A percentile compares a stretch with the other conserved stretches of the same genome.
These are phyloP conservation scores for Rousettus madagascariensis DNA, from an alignment of 2,797 vertebrate species.

Conservation along the genomic window DNA sequence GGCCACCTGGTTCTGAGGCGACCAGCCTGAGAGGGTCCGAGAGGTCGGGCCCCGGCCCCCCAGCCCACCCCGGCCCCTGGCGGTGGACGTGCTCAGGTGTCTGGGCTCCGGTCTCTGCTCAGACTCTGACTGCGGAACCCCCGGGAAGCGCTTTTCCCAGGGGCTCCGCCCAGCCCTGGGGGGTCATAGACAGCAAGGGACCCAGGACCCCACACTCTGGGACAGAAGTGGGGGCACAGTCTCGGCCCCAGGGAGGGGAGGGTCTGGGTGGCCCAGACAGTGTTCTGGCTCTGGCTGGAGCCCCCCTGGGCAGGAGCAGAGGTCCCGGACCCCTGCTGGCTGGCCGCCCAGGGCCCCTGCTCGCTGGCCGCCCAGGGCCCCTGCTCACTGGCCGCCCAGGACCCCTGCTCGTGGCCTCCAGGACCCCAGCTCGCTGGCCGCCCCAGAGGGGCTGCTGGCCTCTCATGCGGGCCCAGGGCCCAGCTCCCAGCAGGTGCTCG, in stretches of 20 bases:
- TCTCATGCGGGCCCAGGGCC: background rate
- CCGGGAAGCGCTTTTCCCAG: background rate
- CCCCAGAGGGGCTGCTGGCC: too few relatives aligned
- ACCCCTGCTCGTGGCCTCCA: background rate
- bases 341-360: background rate
- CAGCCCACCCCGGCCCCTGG: background rate
- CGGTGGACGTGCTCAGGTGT: rapidly evolving
- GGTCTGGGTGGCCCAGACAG: background rate
- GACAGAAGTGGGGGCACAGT: background rate
- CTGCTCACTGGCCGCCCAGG: too few relatives aligned
- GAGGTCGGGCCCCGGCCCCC: background rate
- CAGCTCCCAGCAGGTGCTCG: background rate
- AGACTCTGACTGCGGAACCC: background rate
- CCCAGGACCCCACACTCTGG: background rate
- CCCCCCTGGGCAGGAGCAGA: too few relatives aligned
- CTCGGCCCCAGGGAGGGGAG: background rate
- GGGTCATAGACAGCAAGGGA: background rate
- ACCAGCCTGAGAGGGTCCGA: rapidly evolving
- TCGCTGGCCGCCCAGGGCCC: background rate
- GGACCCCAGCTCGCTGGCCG: background rate
- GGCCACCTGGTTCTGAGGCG: background rate
- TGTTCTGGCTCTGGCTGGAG: background rate
- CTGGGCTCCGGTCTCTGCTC: background rate
- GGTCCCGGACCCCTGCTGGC: background rate
- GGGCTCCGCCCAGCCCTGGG: background rate